These are phyloP conservation scores for Cladopsammia gracilis DNA, from an alignment of 64 coral and sea anemone genomes.

Conservation along the genomic window DNA sequence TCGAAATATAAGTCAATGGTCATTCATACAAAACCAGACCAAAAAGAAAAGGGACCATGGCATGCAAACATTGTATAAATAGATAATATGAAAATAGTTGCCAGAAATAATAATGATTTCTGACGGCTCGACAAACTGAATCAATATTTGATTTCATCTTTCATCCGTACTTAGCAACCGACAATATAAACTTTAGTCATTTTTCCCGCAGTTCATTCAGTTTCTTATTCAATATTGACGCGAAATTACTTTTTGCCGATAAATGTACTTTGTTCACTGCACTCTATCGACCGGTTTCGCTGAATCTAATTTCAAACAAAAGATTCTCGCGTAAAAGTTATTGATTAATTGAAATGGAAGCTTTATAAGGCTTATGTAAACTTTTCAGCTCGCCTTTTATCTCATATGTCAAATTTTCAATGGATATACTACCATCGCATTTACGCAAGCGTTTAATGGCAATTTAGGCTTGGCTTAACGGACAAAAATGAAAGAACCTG, in stretches of 20 bases:
- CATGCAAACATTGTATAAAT: background rate
- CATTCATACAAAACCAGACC: too few relatives aligned
- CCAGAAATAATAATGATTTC: background rate
- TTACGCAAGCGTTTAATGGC: background rate
- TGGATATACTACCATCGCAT: background rate
- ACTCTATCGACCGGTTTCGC: background rate
- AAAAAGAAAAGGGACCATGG: background rate
- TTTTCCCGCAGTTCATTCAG: background rate
- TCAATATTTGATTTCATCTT: conserved; percentile 21
- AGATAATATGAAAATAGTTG: background rate
- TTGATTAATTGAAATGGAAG: background rate
- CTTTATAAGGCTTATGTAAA: background rate
- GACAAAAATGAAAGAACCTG: background rate
- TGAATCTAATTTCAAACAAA: background rate
- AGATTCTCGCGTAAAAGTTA: background rate
- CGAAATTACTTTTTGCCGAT: too few relatives aligned
- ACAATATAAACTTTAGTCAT: background rate
- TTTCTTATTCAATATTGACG: background rate
- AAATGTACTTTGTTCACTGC: background rate
- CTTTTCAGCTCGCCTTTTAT: background rate
- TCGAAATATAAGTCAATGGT: too few relatives aligned
- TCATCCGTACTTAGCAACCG: background rate
- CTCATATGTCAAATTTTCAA: background rate
- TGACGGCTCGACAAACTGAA: background rate
- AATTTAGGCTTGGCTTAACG: background rate